These are phyloP conservation scores for Enoplosus armatus DNA, from an alignment of 2,797 vertebrate species.

Conservation along the genomic window DNA sequence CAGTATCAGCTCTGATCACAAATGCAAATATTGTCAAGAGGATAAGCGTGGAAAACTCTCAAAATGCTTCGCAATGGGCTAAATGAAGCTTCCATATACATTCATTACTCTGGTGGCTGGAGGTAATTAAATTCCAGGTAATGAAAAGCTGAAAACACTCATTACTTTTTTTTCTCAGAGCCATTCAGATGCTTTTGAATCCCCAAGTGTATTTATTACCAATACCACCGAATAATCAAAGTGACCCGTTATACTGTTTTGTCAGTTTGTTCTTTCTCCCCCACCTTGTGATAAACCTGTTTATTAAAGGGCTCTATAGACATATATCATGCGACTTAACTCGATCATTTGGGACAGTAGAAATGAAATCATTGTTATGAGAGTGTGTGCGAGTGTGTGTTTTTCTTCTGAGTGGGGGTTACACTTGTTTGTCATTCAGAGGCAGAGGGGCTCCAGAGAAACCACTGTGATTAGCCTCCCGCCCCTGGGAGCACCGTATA, in stretches of 20 bases:
- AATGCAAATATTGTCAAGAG: constrained; percentile 73
- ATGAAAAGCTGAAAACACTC: constrained; percentile 55
- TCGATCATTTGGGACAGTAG: constrained; percentile 25
- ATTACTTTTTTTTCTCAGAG: constrained; percentile 48
- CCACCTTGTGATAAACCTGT: constrained; percentile 23
- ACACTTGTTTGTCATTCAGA: constrained; percentile 69
- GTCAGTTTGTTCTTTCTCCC: constrained; percentile 3
- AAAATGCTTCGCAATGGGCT: constrained; percentile 44
- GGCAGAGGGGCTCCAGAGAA: constrained; percentile 60
- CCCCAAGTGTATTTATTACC: constrained; percentile 19
- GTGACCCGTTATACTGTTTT: constrained; percentile 28
- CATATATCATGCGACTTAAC: constrained; percentile 35
- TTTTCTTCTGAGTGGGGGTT: constrained; percentile 43
- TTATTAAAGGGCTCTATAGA: constrained; percentile 36
- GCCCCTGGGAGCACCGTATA: constrained; percentile 65
- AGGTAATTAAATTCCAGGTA: constrained; percentile 66
- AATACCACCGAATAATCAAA: constrained; percentile 14
- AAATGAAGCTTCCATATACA: constrained; percentile 38
- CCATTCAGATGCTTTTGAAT: constrained; percentile 38
- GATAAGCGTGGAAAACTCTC: constrained; percentile 56
- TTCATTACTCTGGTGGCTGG: constrained; percentile 41
- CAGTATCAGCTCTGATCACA: constrained; percentile 74
- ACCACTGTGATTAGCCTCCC: constrained; percentile 65
- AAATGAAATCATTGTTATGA: constrained; percentile 42
- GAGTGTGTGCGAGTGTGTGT: constrained; percentile 21